Percentiles rank a stretch among this genome's conserved stretches.
Conservation (phyloP, 2,888 invertebrate species). For the Cancer borealis region DNA sequence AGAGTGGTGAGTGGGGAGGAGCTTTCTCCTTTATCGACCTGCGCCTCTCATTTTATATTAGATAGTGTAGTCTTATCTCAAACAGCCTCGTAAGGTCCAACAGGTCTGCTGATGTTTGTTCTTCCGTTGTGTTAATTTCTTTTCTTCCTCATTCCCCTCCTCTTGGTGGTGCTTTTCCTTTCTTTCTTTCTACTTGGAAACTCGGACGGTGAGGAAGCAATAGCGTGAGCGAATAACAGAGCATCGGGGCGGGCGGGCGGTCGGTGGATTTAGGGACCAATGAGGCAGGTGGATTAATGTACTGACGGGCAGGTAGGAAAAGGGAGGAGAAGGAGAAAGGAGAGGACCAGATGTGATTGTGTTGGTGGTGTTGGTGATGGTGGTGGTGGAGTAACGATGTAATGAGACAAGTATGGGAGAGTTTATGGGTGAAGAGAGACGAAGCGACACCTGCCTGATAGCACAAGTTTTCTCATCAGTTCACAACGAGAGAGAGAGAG, state of each 20-base stretch:
- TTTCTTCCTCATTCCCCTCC: background rate
- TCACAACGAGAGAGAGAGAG: slow-evolving; percentile 9
- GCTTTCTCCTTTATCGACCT: too few relatives aligned
- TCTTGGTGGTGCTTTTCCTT: background rate
- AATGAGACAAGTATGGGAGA: background rate
- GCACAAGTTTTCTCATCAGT: slow-evolving; percentile 1
- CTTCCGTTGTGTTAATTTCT: background rate
- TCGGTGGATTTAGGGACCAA: background rate
- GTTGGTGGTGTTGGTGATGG: background rate
- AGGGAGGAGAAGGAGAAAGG: background rate
- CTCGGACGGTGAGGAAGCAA: background rate
- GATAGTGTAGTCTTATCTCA: too few relatives aligned
- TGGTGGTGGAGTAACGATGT: slow-evolving; percentile 11
- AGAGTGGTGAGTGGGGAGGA: too few relatives aligned
- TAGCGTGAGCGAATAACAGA: background rate
- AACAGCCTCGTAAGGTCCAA: too few relatives aligned
- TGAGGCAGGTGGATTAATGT: background rate
- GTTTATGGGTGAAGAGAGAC: background rate
- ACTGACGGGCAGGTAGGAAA: background rate
- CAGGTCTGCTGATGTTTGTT: background rate
- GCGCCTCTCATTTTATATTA: background rate
- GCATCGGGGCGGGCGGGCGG: background rate
- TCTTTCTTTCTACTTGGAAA: background rate
- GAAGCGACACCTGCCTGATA: slow-evolving; percentile 20
- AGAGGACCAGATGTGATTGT: background rate